These are phyloP conservation scores for Plodia interpunctella DNA, from an alignment of 1,140 invertebrate genomes.

Conservation along the genomic window DNA sequence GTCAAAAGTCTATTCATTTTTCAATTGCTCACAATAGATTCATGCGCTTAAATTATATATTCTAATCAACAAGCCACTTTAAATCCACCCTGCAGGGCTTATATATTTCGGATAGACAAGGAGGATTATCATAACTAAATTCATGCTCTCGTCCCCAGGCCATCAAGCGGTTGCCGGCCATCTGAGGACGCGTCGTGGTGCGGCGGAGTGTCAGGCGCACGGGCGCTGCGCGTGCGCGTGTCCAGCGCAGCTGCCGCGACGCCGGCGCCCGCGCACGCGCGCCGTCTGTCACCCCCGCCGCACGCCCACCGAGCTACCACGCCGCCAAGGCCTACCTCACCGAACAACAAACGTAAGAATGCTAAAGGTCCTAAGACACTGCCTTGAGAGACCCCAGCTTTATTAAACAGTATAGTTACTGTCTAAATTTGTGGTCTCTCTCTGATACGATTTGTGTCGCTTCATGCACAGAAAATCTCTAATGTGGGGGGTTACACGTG, in stretches of 20 bases:
- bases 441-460: too few species aligned
- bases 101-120: too few species aligned
- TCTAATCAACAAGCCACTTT: too few species aligned
- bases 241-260: constrained; percentile 35
- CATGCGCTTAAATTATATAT: too few species aligned
- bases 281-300: constrained; percentile 62
- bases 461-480: too few species aligned
- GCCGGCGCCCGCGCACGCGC: constrained; percentile 45
- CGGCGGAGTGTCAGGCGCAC: constrained; percentile 41
- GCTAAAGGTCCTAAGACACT: neutral
- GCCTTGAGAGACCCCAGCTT: neutral
- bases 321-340: constrained; percentile 38
- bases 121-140: too few species aligned
- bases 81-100: too few species aligned
- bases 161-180: constrained; percentile 50
- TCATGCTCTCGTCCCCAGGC: constrained; percentile 20
- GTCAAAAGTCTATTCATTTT: too few species aligned
- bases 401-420: too few species aligned
- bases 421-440: too few species aligned
- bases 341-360: constrained; percentile 41
- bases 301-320: constrained; percentile 62
- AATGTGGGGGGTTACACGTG: too few species aligned
- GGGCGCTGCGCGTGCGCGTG: constrained; percentile 47
- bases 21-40: too few species aligned
- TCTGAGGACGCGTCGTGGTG: constrained; percentile 53